Evolutionary conservation across 2,888 invertebrate genomes (phyloP), one percentile per base, ranked within the genome.

Genomic region (Drosophila neotestacea): DNA sequence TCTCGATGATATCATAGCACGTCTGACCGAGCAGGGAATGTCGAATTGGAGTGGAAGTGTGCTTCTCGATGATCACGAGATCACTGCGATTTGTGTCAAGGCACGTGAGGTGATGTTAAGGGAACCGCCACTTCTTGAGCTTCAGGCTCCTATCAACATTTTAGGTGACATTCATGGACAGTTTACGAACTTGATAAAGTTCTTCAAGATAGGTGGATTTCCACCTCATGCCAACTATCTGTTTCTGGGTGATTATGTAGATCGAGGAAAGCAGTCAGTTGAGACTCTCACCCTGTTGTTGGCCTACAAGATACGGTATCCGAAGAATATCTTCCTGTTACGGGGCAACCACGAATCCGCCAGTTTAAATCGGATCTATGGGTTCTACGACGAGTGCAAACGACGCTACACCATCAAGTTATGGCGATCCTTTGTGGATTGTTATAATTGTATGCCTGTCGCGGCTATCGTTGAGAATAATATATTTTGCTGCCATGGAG

Each of bases 341-440:
- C 94, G 98, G 92, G 98, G 98, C 81, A 99, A 99, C 93, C 98
- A 99, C 92, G 98, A 98, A 92, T 98, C 98, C 93, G 97, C 98
- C 79, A 97, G 97, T 91, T 98, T 98, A 93, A 99, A 98, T 94
- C 95, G 98, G 94, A 98, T 98, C 93, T 98, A 98, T 93, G 98
- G 98, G 0, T 98, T 98, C 93, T 98, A 97, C 93, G 98, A 98
- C 92, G 98, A 98, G 94, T 98, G 98, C 95, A 96, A 97, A 93
- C 93, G 95, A 90, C 94, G 95, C 88, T 99, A 98, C 93, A 98
- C 98, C 94, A 98, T 98, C 91, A 99, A 99, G 93, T 93, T 99
- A 92, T 99, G 99, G 99, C 99, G 99, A 94, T 98, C 98, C n/a
- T 99, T 99, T 94, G 99, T 98, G 91, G 99, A 99, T 93, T 99